Evolutionary conservation across 2,113 vertebrate species (phyloP).

Genomic region (Corythornis madagascariensis): DNA sequence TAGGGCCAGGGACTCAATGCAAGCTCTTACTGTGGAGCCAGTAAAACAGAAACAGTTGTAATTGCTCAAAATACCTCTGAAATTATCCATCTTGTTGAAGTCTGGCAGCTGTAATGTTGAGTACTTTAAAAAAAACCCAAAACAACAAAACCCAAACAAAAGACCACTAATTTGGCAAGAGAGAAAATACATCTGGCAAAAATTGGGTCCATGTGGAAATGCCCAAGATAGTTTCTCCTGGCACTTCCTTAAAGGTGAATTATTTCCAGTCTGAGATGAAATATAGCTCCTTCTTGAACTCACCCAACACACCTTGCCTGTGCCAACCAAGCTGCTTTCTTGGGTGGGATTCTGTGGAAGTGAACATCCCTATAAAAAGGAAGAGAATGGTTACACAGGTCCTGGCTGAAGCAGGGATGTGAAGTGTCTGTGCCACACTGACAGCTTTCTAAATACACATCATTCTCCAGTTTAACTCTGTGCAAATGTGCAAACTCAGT

Average conservation of each 20-base stretch:
- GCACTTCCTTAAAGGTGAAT: not conserved
- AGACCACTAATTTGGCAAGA: not conserved
- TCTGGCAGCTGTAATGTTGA: not conserved
- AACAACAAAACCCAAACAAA: not conserved
- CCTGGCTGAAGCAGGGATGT: not conserved
- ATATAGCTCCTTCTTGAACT: not conserved
- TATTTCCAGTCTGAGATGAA: not conserved
- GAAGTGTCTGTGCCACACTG: not conserved
- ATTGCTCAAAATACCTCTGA: not conserved
- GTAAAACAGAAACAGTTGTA: not conserved
- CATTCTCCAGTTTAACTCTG: not conserved
- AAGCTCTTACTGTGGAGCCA: too few species aligned
- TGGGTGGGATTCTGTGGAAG: not conserved
- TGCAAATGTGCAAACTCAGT: not conserved
- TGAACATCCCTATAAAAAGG: not conserved
- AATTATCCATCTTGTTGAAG: not conserved
- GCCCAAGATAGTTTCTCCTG: not conserved
- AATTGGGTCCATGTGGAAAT: not conserved
- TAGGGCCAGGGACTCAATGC: too few species aligned
- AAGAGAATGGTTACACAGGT: not conserved
- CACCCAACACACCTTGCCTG: not conserved
- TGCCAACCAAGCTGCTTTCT: not conserved
- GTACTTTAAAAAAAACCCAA: not conserved
- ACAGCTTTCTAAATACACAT: not conserved
- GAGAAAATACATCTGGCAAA: not conserved